phyloP scores from a whole-genome alignment of 2,113 vertebrate species.

The Montifringilla adamsi region DNA sequence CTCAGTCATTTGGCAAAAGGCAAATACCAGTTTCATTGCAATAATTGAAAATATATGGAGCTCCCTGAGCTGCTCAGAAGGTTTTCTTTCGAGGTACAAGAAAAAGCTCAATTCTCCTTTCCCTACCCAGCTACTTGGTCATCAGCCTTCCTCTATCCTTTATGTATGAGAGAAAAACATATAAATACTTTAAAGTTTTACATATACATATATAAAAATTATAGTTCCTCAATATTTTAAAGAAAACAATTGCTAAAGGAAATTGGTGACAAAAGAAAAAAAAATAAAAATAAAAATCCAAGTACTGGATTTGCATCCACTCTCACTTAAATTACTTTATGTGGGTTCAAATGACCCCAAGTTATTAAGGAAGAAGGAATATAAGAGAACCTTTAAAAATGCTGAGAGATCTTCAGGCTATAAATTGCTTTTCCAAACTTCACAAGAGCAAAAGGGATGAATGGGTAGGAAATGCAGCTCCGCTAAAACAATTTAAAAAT shows the following conservation, averaged over 20 bases:
- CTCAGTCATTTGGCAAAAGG: background rate
- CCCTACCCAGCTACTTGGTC: background rate
- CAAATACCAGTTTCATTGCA: background rate
- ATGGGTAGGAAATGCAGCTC: background rate
- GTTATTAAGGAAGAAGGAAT: background rate
- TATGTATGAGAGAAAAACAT: background rate
- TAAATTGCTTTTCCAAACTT: background rate
- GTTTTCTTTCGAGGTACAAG: background rate
- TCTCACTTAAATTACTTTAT: background rate
- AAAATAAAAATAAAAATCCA: background rate
- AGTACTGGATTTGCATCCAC: background rate
- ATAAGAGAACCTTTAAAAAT: background rate
- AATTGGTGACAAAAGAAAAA: background rate
- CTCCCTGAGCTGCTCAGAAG: background rate
- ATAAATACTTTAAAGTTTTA: background rate
- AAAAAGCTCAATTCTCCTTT: background rate
- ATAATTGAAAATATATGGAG: fast-evolving
- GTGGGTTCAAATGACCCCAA: background rate
- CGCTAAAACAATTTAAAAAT: background rate
- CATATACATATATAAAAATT: background rate
- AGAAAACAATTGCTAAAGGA: background rate
- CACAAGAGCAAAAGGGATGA: background rate
- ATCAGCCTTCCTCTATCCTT: background rate
- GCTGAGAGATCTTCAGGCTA: background rate
- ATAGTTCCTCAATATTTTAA: background rate